These are phyloP conservation scores for Silurus glanis DNA, from an alignment of 2,113 vertebrate genomes.

Conservation along the genomic window DNA sequence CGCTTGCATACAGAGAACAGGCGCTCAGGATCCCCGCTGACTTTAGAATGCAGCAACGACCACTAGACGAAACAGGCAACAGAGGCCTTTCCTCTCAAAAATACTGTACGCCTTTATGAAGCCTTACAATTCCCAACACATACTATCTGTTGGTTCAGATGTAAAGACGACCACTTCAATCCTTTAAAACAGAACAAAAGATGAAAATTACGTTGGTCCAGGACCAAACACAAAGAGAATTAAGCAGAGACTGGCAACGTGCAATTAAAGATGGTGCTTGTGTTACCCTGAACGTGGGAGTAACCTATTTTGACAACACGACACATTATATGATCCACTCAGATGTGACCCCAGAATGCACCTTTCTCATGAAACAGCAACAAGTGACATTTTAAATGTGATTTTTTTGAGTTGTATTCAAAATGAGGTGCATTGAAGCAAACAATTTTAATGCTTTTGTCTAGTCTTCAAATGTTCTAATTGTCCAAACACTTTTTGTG, in stretches of 20 bases:
- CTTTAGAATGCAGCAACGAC: conserved; percentile 39
- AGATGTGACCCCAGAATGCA: neutral
- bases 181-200: neutral
- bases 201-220: neutral
- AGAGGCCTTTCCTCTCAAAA: neutral
- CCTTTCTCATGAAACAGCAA: neutral
- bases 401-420: neutral
- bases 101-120: neutral
- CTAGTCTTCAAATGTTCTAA: neutral
- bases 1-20: conserved; percentile 53
- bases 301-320: neutral
- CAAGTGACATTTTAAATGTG: neutral
- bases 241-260: neutral
- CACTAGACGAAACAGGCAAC: conserved; percentile 23
- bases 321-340: neutral
- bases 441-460: neutral
- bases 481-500: neutral
- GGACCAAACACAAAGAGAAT: neutral
- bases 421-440: neutral
- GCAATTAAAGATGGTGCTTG: neutral
- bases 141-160: conserved; percentile 1
- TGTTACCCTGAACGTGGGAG: too few relatives aligned
- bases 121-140: neutral
- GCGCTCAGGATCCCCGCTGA: conserved; percentile 35
- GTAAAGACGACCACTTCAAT: neutral